Percentiles rank a stretch among this genome's conserved stretches.
Evolutionary conservation across 2,888 invertebrate genomes (phyloP).

Genomic region (Phengaris alcon): DNA sequence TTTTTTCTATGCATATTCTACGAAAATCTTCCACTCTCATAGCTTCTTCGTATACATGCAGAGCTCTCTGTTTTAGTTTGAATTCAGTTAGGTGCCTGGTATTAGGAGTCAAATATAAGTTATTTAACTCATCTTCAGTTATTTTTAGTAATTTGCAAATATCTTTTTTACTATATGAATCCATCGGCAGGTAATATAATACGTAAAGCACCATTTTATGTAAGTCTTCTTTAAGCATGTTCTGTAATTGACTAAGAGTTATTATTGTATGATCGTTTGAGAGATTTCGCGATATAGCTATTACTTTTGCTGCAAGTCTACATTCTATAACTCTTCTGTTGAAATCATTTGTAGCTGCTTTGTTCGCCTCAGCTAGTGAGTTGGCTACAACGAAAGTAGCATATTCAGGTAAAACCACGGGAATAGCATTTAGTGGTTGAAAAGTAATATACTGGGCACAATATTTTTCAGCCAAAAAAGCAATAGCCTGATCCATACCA

Average conservation of each 20-base stretch:
- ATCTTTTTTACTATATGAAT: conserved; percentile 84
- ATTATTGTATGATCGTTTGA: conserved; percentile 82
- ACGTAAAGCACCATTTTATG: conserved; percentile 86
- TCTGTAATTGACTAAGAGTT: conserved; percentile 88
- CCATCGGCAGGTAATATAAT: conserved; percentile 79
- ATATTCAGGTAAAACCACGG: conserved; percentile 88
- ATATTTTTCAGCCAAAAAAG: conserved; percentile 91
- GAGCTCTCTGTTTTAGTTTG: conserved; percentile 90
- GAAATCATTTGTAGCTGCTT: conserved; percentile 94
- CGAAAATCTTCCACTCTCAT: conserved; percentile 89
- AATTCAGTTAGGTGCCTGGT: conserved; percentile 84
- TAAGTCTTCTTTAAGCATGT: conserved; percentile 80
- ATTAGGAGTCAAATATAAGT: conserved; percentile 69
- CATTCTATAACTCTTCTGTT: conserved; percentile 98
- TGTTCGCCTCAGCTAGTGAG: conserved; percentile 92
- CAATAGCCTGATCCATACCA: conserved; percentile 99
- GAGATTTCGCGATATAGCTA: conserved; percentile 50
- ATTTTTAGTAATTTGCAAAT: conserved; percentile 81
- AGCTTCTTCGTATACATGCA: conserved; percentile 95
- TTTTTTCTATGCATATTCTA: conserved; percentile 73
- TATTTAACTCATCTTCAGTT: conserved; percentile 80
- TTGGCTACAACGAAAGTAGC: conserved; percentile 96
- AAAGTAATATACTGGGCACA: conserved; percentile 96
- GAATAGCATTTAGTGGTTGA: conserved; percentile 88
- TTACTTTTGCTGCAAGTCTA: conserved; percentile 91